Conservation (phyloP, 2,797 vertebrate genomes). For the Tamandua tetradactyla region DNA sequence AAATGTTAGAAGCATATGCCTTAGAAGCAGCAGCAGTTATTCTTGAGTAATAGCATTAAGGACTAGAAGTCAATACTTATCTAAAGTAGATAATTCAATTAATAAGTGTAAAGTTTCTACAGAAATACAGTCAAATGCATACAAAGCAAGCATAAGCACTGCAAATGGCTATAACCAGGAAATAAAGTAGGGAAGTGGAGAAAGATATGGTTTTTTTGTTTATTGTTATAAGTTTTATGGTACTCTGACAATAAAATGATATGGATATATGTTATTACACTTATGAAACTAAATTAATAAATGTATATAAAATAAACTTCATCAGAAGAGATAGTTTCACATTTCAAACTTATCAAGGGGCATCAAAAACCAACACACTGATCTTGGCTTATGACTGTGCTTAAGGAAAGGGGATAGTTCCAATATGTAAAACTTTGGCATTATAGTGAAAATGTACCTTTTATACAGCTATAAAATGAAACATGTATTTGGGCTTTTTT, state of each 20-base stretch:
- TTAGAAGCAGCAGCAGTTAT: background rate
- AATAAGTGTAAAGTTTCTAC: background rate
- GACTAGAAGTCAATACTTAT: background rate
- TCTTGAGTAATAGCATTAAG: background rate
- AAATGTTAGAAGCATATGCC: background rate
- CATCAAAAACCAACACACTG: background rate
- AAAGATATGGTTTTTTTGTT: background rate
- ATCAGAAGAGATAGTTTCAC: background rate
- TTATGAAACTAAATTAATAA: background rate
- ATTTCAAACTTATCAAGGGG: background rate
- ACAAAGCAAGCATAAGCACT: background rate
- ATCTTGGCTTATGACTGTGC: background rate
- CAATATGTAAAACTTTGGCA: background rate
- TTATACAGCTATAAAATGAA: background rate
- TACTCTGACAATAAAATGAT: background rate
- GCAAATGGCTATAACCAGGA: background rate
- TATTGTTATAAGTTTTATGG: background rate
- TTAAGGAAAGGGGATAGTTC: background rate
- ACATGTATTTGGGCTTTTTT: background rate
- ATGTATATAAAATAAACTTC: background rate
- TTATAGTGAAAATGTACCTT: background rate
- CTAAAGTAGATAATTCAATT: background rate
- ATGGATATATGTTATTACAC: background rate
- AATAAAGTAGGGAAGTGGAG: background rate
- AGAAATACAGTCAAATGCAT: background rate